A percentile compares a stretch with the other conserved stretches of the same genome.
phyloP scores from a whole-genome alignment of 2,113 vertebrate species.

The Ceyx melanurus region DNA sequence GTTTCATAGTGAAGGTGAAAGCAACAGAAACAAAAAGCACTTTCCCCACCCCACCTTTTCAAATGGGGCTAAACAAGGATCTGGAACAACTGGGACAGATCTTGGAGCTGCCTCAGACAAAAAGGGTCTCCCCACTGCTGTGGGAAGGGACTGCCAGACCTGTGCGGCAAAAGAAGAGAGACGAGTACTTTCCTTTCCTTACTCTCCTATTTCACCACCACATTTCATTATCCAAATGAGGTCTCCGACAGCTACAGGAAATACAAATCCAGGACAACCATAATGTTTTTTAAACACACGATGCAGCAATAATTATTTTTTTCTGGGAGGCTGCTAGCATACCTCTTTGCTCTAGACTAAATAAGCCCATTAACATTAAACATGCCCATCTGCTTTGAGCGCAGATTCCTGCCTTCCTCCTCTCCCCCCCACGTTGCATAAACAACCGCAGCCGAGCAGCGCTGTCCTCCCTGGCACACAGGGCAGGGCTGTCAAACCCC shows the following conservation, averaged over 20 bases:
- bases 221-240: constrained; percentile 23
- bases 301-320: too few relatives aligned
- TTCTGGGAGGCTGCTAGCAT: neutral
- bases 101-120: accelerated
- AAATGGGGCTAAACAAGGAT: neutral
- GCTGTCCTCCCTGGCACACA: accelerated
- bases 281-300: neutral
- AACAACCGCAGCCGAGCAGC: neutral
- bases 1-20: neutral
- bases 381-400: accelerated
- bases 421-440: accelerated
- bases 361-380: accelerated
- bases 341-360: neutral
- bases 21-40: neutral
- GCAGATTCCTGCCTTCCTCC: neutral
- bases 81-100: neutral
- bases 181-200: neutral
- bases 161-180: neutral
- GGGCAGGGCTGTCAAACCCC: neutral
- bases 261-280: neutral
- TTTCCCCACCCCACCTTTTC: neutral
- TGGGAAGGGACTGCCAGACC: neutral
- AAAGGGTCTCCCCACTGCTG: neutral
- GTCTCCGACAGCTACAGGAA: neutral
- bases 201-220: neutral